Percentiles rank a stretch among this genome's conserved stretches.
These are phyloP conservation scores for Aleadryas rufinucha DNA, from an alignment of 2,113 vertebrate species.

Conservation along the genomic window DNA sequence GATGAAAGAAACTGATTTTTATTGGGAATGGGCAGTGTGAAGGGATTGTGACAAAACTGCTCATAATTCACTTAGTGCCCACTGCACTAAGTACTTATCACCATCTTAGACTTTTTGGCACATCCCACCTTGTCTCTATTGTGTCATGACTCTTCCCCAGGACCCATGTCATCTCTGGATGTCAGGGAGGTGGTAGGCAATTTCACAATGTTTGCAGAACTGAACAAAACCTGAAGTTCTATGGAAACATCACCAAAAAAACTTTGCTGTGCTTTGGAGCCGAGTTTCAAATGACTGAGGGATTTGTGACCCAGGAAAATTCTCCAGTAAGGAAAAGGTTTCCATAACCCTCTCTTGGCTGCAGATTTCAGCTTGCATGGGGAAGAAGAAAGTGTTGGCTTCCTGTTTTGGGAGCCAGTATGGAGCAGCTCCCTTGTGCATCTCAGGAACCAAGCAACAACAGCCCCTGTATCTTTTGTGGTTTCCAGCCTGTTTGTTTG, in stretches of 20 bases:
- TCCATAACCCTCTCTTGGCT: neutral
- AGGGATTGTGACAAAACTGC: neutral
- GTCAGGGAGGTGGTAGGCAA: neutral
- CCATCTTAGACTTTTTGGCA: neutral
- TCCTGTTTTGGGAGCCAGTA: neutral
- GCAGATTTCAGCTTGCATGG: neutral
- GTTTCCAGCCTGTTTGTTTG: neutral
- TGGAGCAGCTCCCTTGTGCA: neutral
- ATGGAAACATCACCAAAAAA: neutral
- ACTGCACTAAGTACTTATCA: neutral
- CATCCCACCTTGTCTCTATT: neutral
- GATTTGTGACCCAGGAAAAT: neutral
- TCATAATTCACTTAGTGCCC: neutral
- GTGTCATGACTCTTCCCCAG: neutral
- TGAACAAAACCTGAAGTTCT: neutral
- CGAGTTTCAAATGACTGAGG: rapidly evolving
- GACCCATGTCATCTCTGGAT: neutral
- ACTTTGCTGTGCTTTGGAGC: neutral
- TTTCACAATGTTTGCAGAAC: neutral
- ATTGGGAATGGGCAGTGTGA: neutral
- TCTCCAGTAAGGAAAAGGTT: neutral
- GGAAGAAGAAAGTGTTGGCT: neutral
- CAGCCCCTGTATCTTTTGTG: neutral
- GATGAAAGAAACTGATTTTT: neutral
- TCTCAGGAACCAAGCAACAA: neutral